Conservation (phyloP, 2,113 vertebrate genomes). For the Otocyon megalotis region DNA sequence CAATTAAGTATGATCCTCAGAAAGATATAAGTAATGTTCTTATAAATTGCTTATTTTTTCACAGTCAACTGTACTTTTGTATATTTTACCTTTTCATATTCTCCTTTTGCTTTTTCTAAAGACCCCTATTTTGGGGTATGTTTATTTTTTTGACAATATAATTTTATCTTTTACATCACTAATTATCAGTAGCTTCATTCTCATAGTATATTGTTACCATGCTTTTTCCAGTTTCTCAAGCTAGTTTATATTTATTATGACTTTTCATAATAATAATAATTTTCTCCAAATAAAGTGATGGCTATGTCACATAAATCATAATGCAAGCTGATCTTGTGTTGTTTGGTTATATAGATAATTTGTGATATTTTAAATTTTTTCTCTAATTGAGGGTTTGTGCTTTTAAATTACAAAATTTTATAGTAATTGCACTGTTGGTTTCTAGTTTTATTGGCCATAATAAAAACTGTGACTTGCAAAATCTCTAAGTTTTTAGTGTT, state of each 20-base stretch:
- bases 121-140: background rate
- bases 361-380: conserved; percentile 16
- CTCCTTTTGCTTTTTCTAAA: conserved; percentile 39
- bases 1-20: conserved; percentile 21
- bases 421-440: conserved; percentile 2
- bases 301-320: background rate
- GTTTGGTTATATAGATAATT: conserved; percentile 41
- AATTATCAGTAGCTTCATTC: conserved; percentile 10
- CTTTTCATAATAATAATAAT: conserved; percentile 19
- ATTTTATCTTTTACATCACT: background rate
- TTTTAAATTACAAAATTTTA: conserved; percentile 60
- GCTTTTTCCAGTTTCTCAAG: background rate
- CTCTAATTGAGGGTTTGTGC: conserved; percentile 10
- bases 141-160: conserved; percentile 2
- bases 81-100: background rate
- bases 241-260: conserved; percentile 8
- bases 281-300: conserved; percentile 44
- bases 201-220: background rate
- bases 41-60: background rate
- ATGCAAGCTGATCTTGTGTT: background rate
- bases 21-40: background rate
- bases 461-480: conserved; percentile 51
- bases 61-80: background rate
- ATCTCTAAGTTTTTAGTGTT: conserved; percentile 41
- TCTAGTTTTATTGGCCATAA: conserved; percentile 56